phyloP scores from a whole-genome alignment of 2,113 vertebrate genomes.

The Rhinopithecus roxellana region DNA sequence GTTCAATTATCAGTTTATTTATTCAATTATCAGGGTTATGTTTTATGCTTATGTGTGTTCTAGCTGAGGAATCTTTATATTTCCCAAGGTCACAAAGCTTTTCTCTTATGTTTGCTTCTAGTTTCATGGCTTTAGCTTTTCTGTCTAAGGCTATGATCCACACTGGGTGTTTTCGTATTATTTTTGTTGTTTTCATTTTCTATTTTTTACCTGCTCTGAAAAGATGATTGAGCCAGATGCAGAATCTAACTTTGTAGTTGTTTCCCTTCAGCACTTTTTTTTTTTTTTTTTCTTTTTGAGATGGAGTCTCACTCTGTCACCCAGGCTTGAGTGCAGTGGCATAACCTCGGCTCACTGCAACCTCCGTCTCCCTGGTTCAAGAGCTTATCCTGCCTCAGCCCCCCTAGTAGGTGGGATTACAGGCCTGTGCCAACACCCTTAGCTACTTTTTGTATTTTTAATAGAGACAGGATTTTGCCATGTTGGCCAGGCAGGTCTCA shows the following conservation, averaged over 20 bases:
- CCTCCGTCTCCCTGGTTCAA: no score
- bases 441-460: no score
- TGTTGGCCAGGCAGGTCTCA: no score
- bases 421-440: no score
- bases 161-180: not conserved
- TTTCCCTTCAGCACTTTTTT: not conserved
- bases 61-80: not conserved
- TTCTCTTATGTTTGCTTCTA: not conserved
- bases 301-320: no score
- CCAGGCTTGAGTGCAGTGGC: no score
- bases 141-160: not conserved
- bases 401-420: no score
- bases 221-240: not conserved
- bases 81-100: not conserved
- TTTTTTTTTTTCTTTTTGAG: no score
- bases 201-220: not conserved
- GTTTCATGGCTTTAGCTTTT: not conserved
- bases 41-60: not conserved
- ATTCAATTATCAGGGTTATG: not conserved
- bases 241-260: not conserved
- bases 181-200: not conserved
- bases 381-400: no score
- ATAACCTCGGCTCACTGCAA: no score
- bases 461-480: no score
- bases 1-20: not conserved